These are phyloP conservation scores for Ormyrus thymus DNA, from an alignment of 2,888 invertebrate genomes.

Conservation along the genomic window DNA sequence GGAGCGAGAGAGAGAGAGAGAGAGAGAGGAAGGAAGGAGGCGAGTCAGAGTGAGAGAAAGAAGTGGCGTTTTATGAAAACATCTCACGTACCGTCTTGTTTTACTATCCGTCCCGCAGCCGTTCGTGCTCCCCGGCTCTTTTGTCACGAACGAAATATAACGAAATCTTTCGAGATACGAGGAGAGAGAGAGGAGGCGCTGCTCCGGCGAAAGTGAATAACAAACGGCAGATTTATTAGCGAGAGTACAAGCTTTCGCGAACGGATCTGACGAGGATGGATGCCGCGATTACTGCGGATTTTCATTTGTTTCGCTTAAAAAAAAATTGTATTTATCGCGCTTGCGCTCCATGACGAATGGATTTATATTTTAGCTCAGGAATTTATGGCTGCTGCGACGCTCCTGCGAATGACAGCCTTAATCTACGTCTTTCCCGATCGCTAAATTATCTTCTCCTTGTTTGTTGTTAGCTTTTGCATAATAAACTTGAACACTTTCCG, in stretches of 20 bases:
- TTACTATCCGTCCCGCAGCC: slow-evolving; percentile 28
- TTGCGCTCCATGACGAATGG: no score
- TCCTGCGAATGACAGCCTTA: no score
- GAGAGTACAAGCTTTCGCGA: no score
- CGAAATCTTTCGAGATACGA: slow-evolving; percentile 28
- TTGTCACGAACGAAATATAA: slow-evolving; percentile 48
- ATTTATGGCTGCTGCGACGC: no score
- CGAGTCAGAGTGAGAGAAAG: background rate
- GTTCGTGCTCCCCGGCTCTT: slow-evolving; percentile 25
- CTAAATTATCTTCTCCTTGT: no score
- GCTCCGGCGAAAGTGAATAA: slow-evolving; percentile 49
- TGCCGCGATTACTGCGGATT: background rate
- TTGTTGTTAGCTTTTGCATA: no score
- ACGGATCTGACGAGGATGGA: background rate
- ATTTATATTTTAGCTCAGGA: no score
- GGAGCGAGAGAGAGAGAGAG: background rate
- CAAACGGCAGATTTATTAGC: slow-evolving; percentile 42
- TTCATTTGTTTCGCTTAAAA: background rate
- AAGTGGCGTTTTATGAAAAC: slow-evolving; percentile 52
- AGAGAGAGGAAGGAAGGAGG: background rate
- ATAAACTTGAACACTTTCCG: no score
- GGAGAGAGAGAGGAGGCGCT: background rate
- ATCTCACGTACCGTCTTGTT: slow-evolving; percentile 55
- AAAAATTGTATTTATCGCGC: no score
- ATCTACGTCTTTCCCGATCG: no score